phyloP scores from a whole-genome alignment of 2,797 vertebrate genomes.

The Centropyge bicolor region DNA sequence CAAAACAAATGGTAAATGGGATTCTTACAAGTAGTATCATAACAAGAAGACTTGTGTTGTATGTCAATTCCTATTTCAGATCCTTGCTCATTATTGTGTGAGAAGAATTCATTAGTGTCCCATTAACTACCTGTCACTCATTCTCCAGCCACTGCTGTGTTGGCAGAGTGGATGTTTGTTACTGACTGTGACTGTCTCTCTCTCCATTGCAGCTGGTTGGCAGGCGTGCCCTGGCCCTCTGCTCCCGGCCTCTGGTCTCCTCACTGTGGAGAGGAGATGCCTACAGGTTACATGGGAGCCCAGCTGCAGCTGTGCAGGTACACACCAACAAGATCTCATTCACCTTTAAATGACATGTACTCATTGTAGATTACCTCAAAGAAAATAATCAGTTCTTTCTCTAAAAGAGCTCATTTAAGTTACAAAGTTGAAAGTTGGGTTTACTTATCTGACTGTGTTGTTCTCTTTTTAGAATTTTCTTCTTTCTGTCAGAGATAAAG shows the following conservation, averaged over 20 bases:
- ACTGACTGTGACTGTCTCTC: conserved; percentile 11
- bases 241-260: conserved; percentile 73
- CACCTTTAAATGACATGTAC: background rate
- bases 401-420: background rate
- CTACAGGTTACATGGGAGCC: conserved; percentile 60
- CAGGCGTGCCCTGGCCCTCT: conserved; percentile 77
- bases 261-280: conserved; percentile 63
- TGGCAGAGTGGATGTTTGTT: conserved; percentile 6
- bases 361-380: background rate
- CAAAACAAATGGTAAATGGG: background rate
- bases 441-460: background rate
- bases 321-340: background rate
- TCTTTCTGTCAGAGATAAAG: background rate
- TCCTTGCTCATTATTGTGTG: background rate
- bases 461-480: background rate
- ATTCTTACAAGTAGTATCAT: background rate
- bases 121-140: background rate
- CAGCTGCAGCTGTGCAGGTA: conserved; percentile 78
- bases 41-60: background rate
- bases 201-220: conserved; percentile 73
- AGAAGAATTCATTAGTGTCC: background rate
- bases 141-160: conserved; percentile 6
- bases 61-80: background rate
- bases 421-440: background rate
- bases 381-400: background rate